phyloP scores from a whole-genome alignment of 2,113 vertebrate species.

The Oncorhynchus nerka region DNA sequence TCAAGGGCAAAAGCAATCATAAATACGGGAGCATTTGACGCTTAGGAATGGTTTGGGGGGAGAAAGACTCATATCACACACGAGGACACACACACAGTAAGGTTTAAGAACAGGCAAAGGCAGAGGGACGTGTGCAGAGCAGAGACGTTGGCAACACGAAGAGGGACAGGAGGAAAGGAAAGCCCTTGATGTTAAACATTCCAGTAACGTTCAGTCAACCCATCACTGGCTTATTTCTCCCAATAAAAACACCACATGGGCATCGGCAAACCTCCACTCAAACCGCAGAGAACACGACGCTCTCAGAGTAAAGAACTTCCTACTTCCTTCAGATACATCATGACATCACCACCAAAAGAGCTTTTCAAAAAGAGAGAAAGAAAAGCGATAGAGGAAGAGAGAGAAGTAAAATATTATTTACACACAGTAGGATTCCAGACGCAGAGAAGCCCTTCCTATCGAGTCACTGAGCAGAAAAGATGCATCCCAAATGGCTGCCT shows the following conservation, averaged over 20 bases:
- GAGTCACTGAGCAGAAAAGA: slow-evolving; percentile 45
- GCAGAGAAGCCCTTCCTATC: slow-evolving; percentile 53
- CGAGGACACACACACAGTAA: neutral
- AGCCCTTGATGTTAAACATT: neutral
- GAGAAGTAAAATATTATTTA: slow-evolving; percentile 47
- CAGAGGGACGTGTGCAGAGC: neutral
- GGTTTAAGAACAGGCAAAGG: neutral
- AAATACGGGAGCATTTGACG: neutral
- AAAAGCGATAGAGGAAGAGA: slow-evolving; percentile 4
- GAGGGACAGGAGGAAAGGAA: neutral
- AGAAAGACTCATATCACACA: neutral
- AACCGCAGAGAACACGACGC: neutral
- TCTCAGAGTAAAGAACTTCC: slow-evolving; percentile 10
- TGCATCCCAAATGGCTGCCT: neutral
- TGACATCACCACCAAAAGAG: slow-evolving; percentile 15
- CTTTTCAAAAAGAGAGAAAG: slow-evolving; percentile 1
- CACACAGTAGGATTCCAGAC: slow-evolving; percentile 36
- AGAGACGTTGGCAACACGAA: neutral
- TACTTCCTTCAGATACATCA: slow-evolving; percentile 14
- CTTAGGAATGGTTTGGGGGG: neutral
- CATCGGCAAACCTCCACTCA: neutral
- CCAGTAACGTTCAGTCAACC: neutral
- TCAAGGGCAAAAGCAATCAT: neutral
- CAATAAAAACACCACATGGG: neutral
- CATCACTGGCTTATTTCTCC: neutral